phyloP scores from a whole-genome alignment of 1,140 invertebrate species.

The Diploscapter pachys region DNA sequence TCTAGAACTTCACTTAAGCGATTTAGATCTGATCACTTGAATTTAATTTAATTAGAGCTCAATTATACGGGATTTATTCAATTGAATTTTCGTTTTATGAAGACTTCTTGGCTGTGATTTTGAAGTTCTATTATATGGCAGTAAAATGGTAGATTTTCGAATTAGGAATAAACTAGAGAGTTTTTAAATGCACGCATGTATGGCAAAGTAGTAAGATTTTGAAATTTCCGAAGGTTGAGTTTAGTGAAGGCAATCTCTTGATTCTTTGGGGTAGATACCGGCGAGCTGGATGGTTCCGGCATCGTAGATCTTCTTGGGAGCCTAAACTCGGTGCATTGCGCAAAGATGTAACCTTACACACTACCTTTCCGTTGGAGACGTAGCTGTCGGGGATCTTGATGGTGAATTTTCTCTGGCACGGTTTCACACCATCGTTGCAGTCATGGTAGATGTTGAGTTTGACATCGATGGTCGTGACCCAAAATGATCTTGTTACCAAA shows the following conservation, averaged over 20 bases:
- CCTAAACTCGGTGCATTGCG: background rate
- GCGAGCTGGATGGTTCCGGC: conserved; percentile 38
- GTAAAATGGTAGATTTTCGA: no score
- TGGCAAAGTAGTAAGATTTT: no score
- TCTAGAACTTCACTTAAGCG: no score
- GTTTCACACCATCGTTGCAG: conserved; percentile 32
- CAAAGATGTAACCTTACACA: background rate
- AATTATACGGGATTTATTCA: no score
- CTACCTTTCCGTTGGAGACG: conserved; percentile 33
- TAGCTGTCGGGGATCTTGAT: conserved; percentile 44
- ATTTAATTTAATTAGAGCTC: no score
- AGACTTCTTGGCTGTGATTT: no score
- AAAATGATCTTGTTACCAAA: background rate
- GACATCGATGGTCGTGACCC: conserved; percentile 25
- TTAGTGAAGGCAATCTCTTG: conserved; percentile 36
- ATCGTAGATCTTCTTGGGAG: conserved; percentile 35
- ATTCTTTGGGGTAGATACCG: conserved; percentile 35
- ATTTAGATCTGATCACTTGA: no score
- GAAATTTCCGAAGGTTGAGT: no score
- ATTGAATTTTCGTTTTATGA: no score
- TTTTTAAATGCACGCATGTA: no score
- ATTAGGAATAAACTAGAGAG: no score
- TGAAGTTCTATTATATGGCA: no score
- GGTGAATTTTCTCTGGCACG: conserved; percentile 11
- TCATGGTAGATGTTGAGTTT: conserved; percentile 42